phyloP scores from a whole-genome alignment of 2,888 invertebrate genomes.

The Megaustenia siamemsis region DNA sequence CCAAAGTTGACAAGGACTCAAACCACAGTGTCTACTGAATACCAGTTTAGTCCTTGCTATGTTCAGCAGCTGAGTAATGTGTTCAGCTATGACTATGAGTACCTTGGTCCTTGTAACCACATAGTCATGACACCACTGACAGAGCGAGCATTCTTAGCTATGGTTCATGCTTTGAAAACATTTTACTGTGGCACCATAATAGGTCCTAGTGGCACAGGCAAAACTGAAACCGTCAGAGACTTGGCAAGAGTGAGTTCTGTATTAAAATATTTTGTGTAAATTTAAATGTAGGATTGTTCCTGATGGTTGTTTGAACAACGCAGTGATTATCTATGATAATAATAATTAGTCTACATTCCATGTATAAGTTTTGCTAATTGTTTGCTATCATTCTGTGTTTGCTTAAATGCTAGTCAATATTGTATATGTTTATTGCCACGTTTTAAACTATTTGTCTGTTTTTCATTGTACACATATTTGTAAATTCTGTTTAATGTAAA shows the following conservation, averaged over 20 bases:
- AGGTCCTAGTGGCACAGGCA: slow-evolving; percentile 77
- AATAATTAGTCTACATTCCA: too few relatives aligned
- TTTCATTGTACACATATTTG: too few relatives aligned
- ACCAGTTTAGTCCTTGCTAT: slow-evolving; percentile 75
- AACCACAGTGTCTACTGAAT: slow-evolving; percentile 75
- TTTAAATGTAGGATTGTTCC: neutral
- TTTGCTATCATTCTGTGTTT: too few relatives aligned
- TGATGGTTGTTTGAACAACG: neutral
- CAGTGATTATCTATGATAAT: neutral
- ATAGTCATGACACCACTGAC: slow-evolving; percentile 77
- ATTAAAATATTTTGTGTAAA: neutral
- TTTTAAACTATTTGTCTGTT: too few relatives aligned
- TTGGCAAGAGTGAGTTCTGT: slow-evolving; percentile 70
- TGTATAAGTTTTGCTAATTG: too few relatives aligned
- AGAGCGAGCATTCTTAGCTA: slow-evolving; percentile 75
- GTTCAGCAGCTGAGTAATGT: slow-evolving; percentile 75
- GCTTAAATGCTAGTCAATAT: too few relatives aligned
- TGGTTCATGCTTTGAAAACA: slow-evolving; percentile 75
- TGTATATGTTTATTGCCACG: too few relatives aligned
- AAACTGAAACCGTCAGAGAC: slow-evolving; percentile 76
- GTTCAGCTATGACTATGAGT: slow-evolving; percentile 77
- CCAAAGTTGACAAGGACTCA: slow-evolving; percentile 65
- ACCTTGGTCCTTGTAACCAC: slow-evolving; percentile 71
- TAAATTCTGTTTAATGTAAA: too few relatives aligned
- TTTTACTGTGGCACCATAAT: slow-evolving; percentile 77